A percentile compares a stretch with the other conserved stretches of the same genome.
phyloP scores from a whole-genome alignment of 1,140 invertebrate genomes.

The Oreohelix idahoensis region DNA sequence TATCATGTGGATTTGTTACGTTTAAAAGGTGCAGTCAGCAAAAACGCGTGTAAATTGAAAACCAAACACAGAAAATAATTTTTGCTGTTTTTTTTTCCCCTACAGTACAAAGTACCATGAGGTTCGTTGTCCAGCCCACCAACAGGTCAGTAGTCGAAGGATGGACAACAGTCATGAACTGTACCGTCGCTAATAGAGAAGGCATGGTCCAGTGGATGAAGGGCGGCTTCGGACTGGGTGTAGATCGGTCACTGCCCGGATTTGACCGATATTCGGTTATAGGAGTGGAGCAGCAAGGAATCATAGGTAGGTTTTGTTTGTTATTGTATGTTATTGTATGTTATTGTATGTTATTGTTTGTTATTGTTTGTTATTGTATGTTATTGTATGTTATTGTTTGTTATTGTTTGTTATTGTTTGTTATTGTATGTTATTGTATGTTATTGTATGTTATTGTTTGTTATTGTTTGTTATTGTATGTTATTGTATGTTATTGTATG shows the following conservation, averaged over 20 bases:
- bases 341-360: too few species aligned
- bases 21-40: too few species aligned
- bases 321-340: neutral
- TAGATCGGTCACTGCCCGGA: conserved; percentile 87
- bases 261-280: conserved; percentile 95
- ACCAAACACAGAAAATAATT: too few species aligned
- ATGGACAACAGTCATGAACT: conserved; percentile 85
- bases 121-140: conserved; percentile 24
- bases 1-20: too few species aligned
- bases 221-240: conserved; percentile 91
- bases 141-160: conserved; percentile 15
- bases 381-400: too few species aligned
- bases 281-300: conserved; percentile 80
- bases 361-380: too few species aligned
- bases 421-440: too few species aligned
- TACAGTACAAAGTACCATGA: conserved; percentile 2
- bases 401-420: too few species aligned
- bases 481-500: too few species aligned
- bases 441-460: too few species aligned
- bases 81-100: neutral
- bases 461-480: too few species aligned
- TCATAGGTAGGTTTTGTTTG: neutral
- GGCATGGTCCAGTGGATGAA: conserved; percentile 95
- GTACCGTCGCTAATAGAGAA: conserved; percentile 86
- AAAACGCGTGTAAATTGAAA: too few species aligned